A percentile compares a stretch with the other conserved stretches of the same genome.
phyloP scores from a whole-genome alignment of 1,140 invertebrate genomes.

The Acromyrmex charruanus region DNA sequence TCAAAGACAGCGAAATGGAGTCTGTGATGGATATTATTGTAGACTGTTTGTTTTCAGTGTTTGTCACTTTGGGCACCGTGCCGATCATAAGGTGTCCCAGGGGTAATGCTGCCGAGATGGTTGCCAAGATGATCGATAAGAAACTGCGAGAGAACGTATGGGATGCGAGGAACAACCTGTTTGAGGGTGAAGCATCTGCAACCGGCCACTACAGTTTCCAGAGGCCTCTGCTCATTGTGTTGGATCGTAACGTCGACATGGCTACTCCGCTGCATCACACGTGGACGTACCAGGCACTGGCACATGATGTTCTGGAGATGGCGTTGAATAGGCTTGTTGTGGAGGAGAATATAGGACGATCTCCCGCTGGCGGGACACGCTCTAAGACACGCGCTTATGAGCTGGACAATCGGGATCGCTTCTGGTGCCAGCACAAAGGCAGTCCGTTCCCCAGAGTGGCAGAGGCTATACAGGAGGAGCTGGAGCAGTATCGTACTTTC shows the following conservation, averaged over 20 bases:
- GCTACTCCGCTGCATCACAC: slow-evolving; percentile 99
- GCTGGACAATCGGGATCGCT: slow-evolving; percentile 94
- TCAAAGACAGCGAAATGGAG: slow-evolving; percentile 98
- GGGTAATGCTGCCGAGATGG: slow-evolving; percentile 99
- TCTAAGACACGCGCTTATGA: slow-evolving; percentile 96
- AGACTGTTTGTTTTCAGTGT: slow-evolving; percentile 98
- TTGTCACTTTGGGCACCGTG: slow-evolving; percentile 97
- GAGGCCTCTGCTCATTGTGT: slow-evolving; percentile 95
- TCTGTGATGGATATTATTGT: slow-evolving; percentile 97
- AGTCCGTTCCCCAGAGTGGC: slow-evolving; percentile 99
- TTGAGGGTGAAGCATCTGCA: slow-evolving; percentile 93
- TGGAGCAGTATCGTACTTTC: slow-evolving; percentile 96
- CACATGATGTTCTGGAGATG: slow-evolving; percentile 97
- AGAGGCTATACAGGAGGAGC: slow-evolving; percentile 98
- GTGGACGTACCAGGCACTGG: slow-evolving; percentile 99
- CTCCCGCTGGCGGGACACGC: slow-evolving; percentile 88
- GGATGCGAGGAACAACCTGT: slow-evolving; percentile 98
- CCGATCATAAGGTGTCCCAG: slow-evolving; percentile 98
- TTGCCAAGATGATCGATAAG: slow-evolving; percentile 98
- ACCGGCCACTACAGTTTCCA: slow-evolving; percentile 95
- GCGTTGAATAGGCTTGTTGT: slow-evolving; percentile 95
- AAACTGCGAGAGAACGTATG: slow-evolving; percentile 98
- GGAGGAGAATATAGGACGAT: slow-evolving; percentile 89
- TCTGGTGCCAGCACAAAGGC: slow-evolving; percentile 97
- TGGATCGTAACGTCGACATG: slow-evolving; percentile 98